A percentile compares a stretch with the other conserved stretches of the same genome.
These are phyloP conservation scores for Polypedilum pembai DNA, from an alignment of 1,140 invertebrate genomes.

Conservation along the genomic window DNA sequence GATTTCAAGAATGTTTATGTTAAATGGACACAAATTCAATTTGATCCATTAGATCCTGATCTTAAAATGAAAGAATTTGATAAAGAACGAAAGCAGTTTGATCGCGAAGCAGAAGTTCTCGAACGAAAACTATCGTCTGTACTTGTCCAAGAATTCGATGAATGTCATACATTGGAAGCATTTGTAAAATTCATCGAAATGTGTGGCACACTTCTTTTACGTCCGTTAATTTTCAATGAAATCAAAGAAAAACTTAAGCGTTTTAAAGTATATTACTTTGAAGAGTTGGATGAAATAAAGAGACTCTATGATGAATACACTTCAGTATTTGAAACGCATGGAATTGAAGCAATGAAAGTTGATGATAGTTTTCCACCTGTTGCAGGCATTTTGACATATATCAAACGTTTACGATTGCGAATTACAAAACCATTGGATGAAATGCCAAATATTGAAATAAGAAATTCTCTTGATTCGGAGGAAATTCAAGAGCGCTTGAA, in stretches of 20 bases:
- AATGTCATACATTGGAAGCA: slow-evolving; percentile 59
- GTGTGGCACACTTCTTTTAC: slow-evolving; percentile 55
- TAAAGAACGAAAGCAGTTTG: slow-evolving; percentile 51
- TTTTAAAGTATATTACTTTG: slow-evolving; percentile 45
- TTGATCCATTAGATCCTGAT: slow-evolving; percentile 46
- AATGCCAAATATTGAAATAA: slow-evolving; percentile 39
- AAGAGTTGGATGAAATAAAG: slow-evolving; percentile 30
- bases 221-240: slow-evolving; percentile 53
- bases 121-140: slow-evolving; percentile 63
- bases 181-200: slow-evolving; percentile 58
- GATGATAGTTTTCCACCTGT: slow-evolving; percentile 61
- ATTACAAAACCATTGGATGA: slow-evolving; percentile 48
- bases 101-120: slow-evolving; percentile 48
- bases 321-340: slow-evolving; percentile 34
- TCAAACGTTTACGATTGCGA: slow-evolving; percentile 53
- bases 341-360: slow-evolving; percentile 40
- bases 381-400: slow-evolving; percentile 58
- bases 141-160: slow-evolving; percentile 61
- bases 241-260: slow-evolving; percentile 52
- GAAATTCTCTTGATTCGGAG: slow-evolving; percentile 41
- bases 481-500: background rate
- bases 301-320: background rate
- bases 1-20: slow-evolving; percentile 61
- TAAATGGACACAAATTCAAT: slow-evolving; percentile 56
- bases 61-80: slow-evolving; percentile 51